These are phyloP conservation scores for Apodemus speciosus DNA, from an alignment of 2,113 vertebrate species.

Conservation along the genomic window DNA sequence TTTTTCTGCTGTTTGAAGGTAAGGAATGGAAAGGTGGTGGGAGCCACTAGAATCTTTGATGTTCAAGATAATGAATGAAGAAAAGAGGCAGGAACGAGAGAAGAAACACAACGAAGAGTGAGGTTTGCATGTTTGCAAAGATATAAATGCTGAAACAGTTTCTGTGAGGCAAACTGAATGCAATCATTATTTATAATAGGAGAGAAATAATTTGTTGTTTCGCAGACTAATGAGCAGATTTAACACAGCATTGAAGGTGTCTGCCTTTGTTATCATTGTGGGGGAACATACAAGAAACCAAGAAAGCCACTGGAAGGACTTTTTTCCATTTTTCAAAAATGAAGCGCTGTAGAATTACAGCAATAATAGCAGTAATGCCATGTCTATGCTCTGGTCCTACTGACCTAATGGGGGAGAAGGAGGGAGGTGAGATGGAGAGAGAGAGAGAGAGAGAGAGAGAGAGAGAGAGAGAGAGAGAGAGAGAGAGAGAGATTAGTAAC, in stretches of 20 bases:
- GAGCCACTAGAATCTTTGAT: background rate
- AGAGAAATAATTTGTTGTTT: conserved; percentile 18
- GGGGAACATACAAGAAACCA: background rate
- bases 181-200: conserved; percentile 10
- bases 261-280: conserved; percentile 23
- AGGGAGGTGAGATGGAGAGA: background rate
- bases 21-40: background rate
- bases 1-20: background rate
- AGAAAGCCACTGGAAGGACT: conserved; percentile 23
- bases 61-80: background rate
- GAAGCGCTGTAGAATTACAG: conserved; percentile 34
- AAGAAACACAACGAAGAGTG: conserved; percentile 1
- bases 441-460: conserved; percentile 59
- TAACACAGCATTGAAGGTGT: conserved; percentile 5
- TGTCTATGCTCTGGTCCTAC: conserved; percentile 77
- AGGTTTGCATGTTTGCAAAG: conserved; percentile 3
- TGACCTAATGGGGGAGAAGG: conserved; percentile 81
- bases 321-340: conserved; percentile 33
- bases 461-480: conserved; percentile 66
- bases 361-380: conserved; percentile 73
- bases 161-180: conserved; percentile 21
- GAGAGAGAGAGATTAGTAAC: conserved; percentile 84
- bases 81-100: background rate
- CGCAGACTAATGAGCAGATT: conserved; percentile 24
- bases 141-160: background rate